phyloP scores from a whole-genome alignment of 64 coral and sea anemone genomes.

The Trachythela sp. region DNA sequence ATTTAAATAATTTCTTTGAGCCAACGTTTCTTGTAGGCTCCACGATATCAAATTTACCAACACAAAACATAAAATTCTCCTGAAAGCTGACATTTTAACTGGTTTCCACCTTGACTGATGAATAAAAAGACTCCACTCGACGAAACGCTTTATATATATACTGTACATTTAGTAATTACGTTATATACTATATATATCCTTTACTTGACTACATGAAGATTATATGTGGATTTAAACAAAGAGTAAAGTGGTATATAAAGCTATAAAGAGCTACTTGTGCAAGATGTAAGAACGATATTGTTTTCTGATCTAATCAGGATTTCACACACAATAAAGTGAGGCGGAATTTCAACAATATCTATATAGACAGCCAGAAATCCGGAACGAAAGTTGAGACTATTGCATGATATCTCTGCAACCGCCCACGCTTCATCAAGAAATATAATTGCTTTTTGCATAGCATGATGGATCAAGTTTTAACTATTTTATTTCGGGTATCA shows the following conservation, averaged over 20 bases:
- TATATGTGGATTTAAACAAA: too few species aligned
- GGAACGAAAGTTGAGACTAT: neutral
- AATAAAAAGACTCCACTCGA: neutral
- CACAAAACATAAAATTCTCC: neutral
- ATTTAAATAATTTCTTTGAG: too few species aligned
- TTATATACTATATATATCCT: neutral
- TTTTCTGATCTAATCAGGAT: neutral
- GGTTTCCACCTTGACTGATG: neutral
- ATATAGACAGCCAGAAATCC: neutral
- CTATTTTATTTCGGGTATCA: neutral
- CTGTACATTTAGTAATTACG: too few species aligned
- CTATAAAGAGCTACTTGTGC: neutral
- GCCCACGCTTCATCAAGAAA: neutral
- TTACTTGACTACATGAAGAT: too few species aligned
- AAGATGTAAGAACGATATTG: neutral
- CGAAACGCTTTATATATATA: neutral
- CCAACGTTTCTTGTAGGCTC: neutral
- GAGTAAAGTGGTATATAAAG: too few species aligned
- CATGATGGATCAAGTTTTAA: neutral
- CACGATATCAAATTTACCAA: neutral
- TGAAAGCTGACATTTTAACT: neutral
- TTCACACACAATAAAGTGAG: neutral
- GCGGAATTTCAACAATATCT: neutral
- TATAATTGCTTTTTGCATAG: neutral
- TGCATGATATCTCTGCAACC: neutral